phyloP scores from a whole-genome alignment of 2,888 invertebrate genomes.

The Himalopsyche kuldschensis region DNA sequence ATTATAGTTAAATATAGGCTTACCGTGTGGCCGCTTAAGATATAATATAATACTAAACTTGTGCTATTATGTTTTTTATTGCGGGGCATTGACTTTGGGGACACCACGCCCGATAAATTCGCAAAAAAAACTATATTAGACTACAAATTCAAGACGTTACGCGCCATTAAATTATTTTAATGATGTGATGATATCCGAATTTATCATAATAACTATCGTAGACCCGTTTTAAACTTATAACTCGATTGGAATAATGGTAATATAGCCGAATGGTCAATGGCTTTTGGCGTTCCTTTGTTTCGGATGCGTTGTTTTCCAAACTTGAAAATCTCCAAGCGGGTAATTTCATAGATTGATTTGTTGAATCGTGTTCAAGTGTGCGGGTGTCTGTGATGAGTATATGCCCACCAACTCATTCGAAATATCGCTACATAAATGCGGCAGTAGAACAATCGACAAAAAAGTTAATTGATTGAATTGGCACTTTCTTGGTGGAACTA shows the following conservation, averaged over 20 bases:
- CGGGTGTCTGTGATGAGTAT: no score
- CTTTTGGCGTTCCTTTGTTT: no score
- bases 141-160: not conserved
- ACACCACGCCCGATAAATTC: not conserved
- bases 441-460: no score
- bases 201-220: not conserved
- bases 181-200: not conserved
- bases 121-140: not conserved
- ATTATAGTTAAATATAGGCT: not conserved
- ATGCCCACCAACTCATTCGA: no score
- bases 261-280: no score
- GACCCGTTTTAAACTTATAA: not conserved
- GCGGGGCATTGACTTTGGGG: not conserved
- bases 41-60: not conserved
- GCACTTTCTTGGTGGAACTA: no score
- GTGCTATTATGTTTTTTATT: not conserved
- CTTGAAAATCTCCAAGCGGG: no score
- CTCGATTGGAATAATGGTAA: not conserved
- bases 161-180: not conserved
- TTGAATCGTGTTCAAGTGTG: no score
- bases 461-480: no score
- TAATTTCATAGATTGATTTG: no score
- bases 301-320: no score
- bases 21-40: not conserved
- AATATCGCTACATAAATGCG: no score